These are phyloP conservation scores for Leptodactylus fuscus DNA, from an alignment of 2,113 vertebrate genomes.

Conservation along the genomic window DNA sequence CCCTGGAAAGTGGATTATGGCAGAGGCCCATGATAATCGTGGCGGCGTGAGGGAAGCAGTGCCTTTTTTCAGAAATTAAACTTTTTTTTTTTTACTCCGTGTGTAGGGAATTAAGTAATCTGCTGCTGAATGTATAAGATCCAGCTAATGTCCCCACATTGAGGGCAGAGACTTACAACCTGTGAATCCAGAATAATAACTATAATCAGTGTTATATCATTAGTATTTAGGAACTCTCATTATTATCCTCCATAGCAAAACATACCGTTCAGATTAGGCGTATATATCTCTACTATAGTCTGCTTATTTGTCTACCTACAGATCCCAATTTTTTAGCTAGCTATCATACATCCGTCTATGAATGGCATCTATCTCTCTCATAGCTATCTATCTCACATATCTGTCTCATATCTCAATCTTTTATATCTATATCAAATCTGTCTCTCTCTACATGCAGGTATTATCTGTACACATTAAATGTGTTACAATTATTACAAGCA, in stretches of 20 bases:
- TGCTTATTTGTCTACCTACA: neutral
- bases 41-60: neutral
- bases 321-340: too few relatives aligned
- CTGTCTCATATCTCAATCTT: too few relatives aligned
- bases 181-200: too few relatives aligned
- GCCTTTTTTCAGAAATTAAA: neutral
- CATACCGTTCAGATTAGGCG: neutral
- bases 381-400: too few relatives aligned
- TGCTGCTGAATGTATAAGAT: neutral
- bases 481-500: neutral
- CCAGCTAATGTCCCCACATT: neutral
- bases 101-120: neutral
- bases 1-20: slow-evolving; percentile 4
- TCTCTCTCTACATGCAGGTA: neutral
- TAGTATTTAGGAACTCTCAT: neutral
- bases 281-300: too few relatives aligned
- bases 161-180: too few relatives aligned
- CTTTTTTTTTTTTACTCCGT: neutral
- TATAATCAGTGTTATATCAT: neutral
- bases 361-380: too few relatives aligned
- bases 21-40: neutral
- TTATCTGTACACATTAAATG: neutral
- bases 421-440: too few relatives aligned
- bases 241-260: neutral
- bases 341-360: too few relatives aligned